A percentile compares a stretch with the other conserved stretches of the same genome.
Conservation (phyloP, 2,888 invertebrate genomes). For the Tillus elongatus region DNA sequence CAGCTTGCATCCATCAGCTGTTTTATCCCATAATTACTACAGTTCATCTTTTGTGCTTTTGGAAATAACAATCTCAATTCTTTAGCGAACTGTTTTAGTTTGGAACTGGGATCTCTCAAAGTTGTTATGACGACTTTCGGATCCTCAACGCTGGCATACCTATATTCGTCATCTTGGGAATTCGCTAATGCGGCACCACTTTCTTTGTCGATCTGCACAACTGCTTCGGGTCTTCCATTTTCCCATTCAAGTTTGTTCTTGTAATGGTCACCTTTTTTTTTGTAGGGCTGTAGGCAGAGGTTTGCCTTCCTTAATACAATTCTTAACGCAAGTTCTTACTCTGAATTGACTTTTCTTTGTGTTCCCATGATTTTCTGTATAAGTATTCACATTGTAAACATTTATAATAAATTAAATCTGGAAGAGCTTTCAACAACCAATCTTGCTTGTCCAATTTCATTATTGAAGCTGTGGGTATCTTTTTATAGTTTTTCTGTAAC, state of each 20-base stretch:
- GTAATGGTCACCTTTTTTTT: conserved; percentile 67
- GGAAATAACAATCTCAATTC: conserved; percentile 92
- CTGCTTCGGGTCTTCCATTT: conserved; percentile 71
- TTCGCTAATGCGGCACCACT: conserved; percentile 64
- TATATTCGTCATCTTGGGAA: conserved; percentile 91
- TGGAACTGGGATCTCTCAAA: conserved; percentile 89
- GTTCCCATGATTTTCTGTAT: conserved; percentile 83
- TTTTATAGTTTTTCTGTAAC: conserved; percentile 44
- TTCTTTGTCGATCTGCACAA: conserved; percentile 54
- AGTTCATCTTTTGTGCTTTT: conserved; percentile 93
- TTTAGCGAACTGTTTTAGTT: conserved; percentile 95
- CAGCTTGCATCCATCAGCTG: conserved; percentile 88
- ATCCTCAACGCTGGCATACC: conserved; percentile 94
- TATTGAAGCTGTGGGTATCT: conserved; percentile 47
- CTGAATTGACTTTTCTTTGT: conserved; percentile 73
- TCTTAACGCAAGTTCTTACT: conserved; percentile 76
- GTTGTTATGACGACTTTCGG: conserved; percentile 98
- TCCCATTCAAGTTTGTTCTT: conserved; percentile 86
- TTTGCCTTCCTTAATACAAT: conserved; percentile 68
- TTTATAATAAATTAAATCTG: conserved; percentile 47
- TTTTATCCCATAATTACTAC: conserved; percentile 94
- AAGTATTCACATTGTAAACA: conserved; percentile 88
- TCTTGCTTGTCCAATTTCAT: conserved; percentile 42
- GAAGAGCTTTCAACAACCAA: conserved; percentile 45
- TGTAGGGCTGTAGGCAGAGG: conserved; percentile 79